These are phyloP conservation scores for Phyllotreta striolata DNA, from an alignment of 2,888 invertebrate genomes.

Conservation along the genomic window DNA sequence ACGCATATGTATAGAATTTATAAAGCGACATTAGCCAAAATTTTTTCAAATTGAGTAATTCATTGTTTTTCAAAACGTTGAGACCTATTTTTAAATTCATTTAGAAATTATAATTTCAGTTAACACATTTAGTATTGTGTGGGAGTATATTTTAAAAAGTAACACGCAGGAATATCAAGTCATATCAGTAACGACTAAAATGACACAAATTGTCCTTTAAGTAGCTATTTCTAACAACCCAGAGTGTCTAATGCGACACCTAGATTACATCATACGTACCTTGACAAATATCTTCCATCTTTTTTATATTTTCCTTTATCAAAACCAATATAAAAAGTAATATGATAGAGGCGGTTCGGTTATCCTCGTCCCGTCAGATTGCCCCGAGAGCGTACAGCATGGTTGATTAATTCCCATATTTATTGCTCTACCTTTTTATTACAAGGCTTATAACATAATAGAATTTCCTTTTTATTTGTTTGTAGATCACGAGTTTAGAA, in stretches of 20 bases:
- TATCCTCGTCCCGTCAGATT: conserved; percentile 20
- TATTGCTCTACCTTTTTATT: conserved; percentile 32
- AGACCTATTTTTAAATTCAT: no score
- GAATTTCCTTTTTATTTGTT: conserved; percentile 24
- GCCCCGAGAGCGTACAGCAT: conserved; percentile 24
- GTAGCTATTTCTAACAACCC: not conserved
- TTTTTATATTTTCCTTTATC: conserved; percentile 24
- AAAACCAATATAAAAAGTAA: conserved; percentile 33
- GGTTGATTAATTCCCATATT: conserved; percentile 34
- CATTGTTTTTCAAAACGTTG: no score
- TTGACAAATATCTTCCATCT: conserved; percentile 18
- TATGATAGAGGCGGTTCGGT: conserved; percentile 28
- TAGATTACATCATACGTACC: conserved; percentile 1
- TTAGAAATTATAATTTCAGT: no score
- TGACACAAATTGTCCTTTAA: not conserved
- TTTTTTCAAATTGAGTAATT: no score
- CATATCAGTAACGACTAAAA: not conserved
- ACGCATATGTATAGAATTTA: no score
- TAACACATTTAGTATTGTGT: no score
- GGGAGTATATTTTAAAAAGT: no score
- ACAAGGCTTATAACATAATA: conserved; percentile 31
- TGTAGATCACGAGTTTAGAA: conserved; percentile 20
- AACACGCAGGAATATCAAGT: conserved; percentile 1
- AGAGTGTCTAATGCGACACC: not conserved
- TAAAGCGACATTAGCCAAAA: no score